Evolutionary conservation across 2,888 invertebrate species (phyloP).

Genomic region (Microdon myrmicae): DNA sequence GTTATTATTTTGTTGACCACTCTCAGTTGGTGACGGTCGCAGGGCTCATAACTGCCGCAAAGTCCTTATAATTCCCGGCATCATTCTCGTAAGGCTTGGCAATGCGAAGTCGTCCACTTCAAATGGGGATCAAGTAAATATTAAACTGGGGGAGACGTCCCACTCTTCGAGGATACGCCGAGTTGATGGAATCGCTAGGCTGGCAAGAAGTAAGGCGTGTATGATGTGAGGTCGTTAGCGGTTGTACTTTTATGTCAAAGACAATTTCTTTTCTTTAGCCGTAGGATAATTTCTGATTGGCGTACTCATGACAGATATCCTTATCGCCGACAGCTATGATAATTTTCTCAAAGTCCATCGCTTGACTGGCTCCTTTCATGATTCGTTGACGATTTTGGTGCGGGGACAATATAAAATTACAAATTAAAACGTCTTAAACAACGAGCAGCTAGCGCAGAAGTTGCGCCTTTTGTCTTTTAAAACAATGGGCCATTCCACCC

Average conservation of each 20-base stretch:
- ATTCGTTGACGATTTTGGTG: not conserved
- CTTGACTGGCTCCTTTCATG: conserved; percentile 17
- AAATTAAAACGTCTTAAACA: conserved; percentile 26
- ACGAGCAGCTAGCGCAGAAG: conserved; percentile 4
- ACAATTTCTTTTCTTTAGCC: not conserved
- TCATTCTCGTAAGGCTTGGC: conserved; percentile 16
- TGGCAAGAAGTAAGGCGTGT: conserved; percentile 1
- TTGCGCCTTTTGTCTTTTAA: conserved; percentile 7
- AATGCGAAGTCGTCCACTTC: conserved; percentile 20
- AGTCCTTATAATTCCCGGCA: not conserved
- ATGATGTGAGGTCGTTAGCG: conserved; percentile 7
- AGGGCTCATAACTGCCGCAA: not conserved
- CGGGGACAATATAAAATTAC: conserved; percentile 20
- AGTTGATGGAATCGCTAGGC: not conserved
- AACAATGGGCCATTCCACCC: conserved; percentile 5
- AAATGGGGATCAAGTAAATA: conserved; percentile 15
- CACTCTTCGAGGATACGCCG: not conserved
- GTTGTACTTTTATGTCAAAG: conserved; percentile 10
- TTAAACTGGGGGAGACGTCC: no score
- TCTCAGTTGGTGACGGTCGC: conserved; percentile 18
- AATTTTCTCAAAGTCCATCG: conserved; percentile 19
- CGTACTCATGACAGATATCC: conserved; percentile 21
- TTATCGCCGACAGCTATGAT: conserved; percentile 29
- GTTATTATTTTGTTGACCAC: conserved; percentile 35
- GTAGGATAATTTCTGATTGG: conserved; percentile 1